phyloP scores from a whole-genome alignment of 2,888 invertebrate genomes.

The Euplexia lucipara region DNA sequence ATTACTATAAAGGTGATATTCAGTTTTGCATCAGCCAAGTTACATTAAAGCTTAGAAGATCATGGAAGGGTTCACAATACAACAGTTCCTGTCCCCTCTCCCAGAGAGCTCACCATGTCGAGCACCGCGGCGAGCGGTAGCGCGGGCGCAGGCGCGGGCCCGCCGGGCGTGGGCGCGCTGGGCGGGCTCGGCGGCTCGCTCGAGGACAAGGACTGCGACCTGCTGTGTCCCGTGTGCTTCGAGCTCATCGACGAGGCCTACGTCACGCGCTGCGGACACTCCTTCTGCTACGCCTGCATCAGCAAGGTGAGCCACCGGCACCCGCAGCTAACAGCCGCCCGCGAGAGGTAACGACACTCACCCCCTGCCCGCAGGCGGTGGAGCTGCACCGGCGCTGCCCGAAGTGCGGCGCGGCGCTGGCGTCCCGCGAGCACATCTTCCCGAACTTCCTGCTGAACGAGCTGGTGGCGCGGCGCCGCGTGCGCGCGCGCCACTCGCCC shows the following conservation, averaged over 20 bases:
- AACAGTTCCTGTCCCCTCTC: not conserved
- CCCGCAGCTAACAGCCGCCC: no score
- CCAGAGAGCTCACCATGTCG: constrained; percentile 39
- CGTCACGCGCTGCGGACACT: constrained; percentile 98
- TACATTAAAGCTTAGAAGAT: no score
- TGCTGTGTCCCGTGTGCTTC: constrained; percentile 95
- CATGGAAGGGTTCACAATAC: not conserved
- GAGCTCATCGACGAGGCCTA: constrained; percentile 97
- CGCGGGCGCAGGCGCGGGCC: constrained; percentile 74
- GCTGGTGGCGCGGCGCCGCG: constrained; percentile 89
- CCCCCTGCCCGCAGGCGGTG: constrained; percentile 92
- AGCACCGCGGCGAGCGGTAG: constrained; percentile 82
- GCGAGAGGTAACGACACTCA: no score
- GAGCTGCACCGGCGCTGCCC: constrained; percentile 95
- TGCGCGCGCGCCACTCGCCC: constrained; percentile 71
- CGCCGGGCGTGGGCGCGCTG: constrained; percentile 76
- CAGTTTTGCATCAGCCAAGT: no score
- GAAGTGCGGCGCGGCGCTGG: constrained; percentile 94
- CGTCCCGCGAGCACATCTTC: constrained; percentile 94
- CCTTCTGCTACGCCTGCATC: constrained; percentile 97
- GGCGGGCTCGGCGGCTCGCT: constrained; percentile 92
- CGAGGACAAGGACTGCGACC: constrained; percentile 93
- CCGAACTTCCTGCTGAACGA: constrained; percentile 97
- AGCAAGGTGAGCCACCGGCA: constrained; percentile 85
- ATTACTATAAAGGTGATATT: no score